phyloP scores from a whole-genome alignment of 2,113 vertebrate genomes.

The Vulpes lagopus region DNA sequence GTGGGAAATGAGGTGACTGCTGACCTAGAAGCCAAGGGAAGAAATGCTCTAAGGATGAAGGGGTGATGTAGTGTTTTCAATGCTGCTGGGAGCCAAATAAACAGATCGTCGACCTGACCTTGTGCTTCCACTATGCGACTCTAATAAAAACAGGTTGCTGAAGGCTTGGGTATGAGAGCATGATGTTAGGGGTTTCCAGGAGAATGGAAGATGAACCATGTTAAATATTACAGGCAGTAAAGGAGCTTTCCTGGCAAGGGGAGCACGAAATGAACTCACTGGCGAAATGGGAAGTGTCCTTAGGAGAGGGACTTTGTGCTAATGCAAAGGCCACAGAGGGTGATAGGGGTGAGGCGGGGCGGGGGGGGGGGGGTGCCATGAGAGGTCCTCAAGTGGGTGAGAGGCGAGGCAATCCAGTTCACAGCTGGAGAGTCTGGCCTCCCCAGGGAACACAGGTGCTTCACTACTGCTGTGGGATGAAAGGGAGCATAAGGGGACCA shows the following conservation, averaged over 20 bases:
- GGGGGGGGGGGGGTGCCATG: background rate
- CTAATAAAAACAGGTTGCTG: background rate
- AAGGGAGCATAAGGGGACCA: accelerated
- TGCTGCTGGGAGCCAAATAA: background rate
- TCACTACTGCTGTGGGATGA: background rate
- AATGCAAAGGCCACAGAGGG: accelerated
- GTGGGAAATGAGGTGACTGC: background rate
- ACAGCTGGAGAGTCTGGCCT: background rate
- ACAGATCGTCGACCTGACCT: background rate
- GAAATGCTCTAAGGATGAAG: background rate
- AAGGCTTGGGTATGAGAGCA: background rate
- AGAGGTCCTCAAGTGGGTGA: background rate
- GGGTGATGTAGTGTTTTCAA: accelerated
- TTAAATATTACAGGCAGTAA: background rate
- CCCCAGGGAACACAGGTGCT: background rate
- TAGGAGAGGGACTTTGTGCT: background rate
- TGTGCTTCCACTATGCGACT: accelerated
- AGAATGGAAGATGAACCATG: background rate
- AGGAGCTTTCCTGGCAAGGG: background rate
- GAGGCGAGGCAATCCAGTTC: background rate
- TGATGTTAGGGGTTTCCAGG: background rate
- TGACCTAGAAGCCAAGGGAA: background rate
- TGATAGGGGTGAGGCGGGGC: too few relatives aligned
- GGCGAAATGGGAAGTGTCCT: background rate
- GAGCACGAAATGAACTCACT: background rate